A percentile compares a stretch with the other conserved stretches of the same genome.
Evolutionary conservation across 2,113 vertebrate species (phyloP).

Genomic region (Aspidoscelis tigris): DNA sequence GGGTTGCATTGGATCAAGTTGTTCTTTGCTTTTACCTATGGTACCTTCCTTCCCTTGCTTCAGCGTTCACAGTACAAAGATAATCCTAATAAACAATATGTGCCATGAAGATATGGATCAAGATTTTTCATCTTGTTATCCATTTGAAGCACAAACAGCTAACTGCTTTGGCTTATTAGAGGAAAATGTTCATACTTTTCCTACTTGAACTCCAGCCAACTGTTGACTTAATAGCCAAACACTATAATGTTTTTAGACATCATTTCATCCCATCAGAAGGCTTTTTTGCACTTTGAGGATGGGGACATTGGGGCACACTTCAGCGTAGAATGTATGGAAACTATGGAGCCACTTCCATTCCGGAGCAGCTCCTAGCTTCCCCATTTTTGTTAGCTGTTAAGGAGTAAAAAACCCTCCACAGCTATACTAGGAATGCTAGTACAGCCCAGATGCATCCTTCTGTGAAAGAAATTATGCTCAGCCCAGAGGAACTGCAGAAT

Average conservation of each 20-base stretch:
- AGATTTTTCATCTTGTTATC: background rate
- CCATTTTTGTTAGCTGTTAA: too few relatives aligned
- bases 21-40: background rate
- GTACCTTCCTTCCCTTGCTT: background rate
- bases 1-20: background rate
- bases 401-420: too few relatives aligned
- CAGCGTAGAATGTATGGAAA: too few relatives aligned
- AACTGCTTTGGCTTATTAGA: background rate
- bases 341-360: too few relatives aligned
- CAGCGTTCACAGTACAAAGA: background rate
- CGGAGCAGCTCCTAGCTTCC: too few relatives aligned
- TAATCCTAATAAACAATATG: background rate
- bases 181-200: background rate
- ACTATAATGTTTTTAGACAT: background rate
- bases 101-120: background rate
- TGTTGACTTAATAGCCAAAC: background rate
- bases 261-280: background rate
- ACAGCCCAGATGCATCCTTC: too few relatives aligned
- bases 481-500: too few relatives aligned
- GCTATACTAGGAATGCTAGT: too few relatives aligned
- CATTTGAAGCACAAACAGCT: background rate
- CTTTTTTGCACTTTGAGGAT: too few relatives aligned
- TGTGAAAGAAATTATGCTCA: too few relatives aligned
- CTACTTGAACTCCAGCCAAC: too few relatives aligned
- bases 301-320: too few relatives aligned